These are phyloP conservation scores for Muscicapa adusta DNA, from an alignment of 2,113 vertebrate genomes.

Conservation along the genomic window DNA sequence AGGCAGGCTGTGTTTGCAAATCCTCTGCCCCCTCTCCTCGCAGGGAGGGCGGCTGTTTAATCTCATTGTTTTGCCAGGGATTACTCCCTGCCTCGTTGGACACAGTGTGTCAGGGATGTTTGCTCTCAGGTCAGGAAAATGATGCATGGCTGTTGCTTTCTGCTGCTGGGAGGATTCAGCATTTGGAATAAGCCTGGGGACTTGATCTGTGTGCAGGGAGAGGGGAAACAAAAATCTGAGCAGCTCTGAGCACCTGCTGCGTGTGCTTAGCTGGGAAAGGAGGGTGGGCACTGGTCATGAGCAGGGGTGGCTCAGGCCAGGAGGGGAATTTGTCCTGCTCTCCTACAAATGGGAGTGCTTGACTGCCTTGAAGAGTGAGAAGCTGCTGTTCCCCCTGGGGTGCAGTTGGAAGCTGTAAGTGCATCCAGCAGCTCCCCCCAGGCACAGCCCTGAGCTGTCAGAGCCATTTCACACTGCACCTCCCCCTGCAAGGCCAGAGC, in stretches of 20 bases:
- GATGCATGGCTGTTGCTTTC: not conserved
- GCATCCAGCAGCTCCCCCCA: not conserved
- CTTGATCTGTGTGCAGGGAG: not conserved
- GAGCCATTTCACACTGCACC: not conserved
- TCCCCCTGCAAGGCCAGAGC: not conserved
- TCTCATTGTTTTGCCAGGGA: constrained; percentile 21
- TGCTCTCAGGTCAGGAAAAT: constrained; percentile 5
- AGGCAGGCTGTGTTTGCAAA: constrained; percentile 9
- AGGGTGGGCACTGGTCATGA: not conserved
- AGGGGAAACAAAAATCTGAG: not conserved
- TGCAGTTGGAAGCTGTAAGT: not conserved
- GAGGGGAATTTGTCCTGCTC: not conserved
- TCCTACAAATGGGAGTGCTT: not conserved
- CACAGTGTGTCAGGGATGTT: not conserved
- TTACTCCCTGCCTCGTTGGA: constrained; percentile 1
- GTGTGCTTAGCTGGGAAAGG: not conserved
- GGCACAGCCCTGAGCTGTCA: not conserved
- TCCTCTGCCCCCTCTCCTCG: not conserved
- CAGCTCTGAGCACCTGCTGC: not conserved
- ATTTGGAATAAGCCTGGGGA: not conserved
- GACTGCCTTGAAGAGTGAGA: not conserved
- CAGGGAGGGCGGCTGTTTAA: not conserved
- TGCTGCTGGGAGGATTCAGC: not conserved
- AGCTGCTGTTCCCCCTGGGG: not conserved
- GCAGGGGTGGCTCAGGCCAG: not conserved